phyloP scores from a whole-genome alignment of 2,888 invertebrate species.

The Priocnemis perturbator region DNA sequence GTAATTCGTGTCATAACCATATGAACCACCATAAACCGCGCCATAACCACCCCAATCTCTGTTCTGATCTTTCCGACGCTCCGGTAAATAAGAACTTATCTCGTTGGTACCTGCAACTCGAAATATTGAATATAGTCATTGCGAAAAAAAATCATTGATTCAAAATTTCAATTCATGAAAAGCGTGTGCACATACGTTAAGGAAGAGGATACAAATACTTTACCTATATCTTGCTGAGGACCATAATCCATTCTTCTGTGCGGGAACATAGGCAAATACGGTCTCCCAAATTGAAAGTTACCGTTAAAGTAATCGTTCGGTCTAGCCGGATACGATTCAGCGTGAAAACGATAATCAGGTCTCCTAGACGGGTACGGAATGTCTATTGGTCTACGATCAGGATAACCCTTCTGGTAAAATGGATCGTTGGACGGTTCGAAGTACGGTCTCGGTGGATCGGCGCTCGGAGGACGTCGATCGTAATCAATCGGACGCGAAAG shows the following conservation, averaged over 20 bases:
- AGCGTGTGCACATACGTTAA: too few relatives aligned
- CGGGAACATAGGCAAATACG: slow-evolving; percentile 41
- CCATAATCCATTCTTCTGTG: slow-evolving; percentile 41
- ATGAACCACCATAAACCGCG: slow-evolving; percentile 78
- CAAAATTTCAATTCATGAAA: too few relatives aligned
- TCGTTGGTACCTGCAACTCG: slow-evolving; percentile 45
- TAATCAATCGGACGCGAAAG: slow-evolving; percentile 30
- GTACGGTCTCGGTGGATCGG: slow-evolving; percentile 20
- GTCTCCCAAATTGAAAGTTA: slow-evolving; percentile 31
- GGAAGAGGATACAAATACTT: neutral
- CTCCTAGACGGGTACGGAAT: slow-evolving; percentile 40
- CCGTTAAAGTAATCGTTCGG: slow-evolving; percentile 30
- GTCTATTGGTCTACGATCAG: neutral
- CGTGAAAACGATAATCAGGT: slow-evolving; percentile 32
- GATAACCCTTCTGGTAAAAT: neutral
- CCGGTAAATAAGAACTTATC: slow-evolving; percentile 77
- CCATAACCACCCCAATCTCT: slow-evolving; percentile 80
- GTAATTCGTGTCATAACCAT: slow-evolving; percentile 58
- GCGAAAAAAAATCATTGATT: neutral
- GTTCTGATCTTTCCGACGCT: slow-evolving; percentile 73
- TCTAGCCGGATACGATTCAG: slow-evolving; percentile 18
- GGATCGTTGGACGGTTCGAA: slow-evolving; percentile 22
- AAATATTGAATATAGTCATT: slow-evolving; percentile 38
- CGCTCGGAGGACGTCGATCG: slow-evolving; percentile 33
- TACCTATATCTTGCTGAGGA: slow-evolving; percentile 44